A percentile compares a stretch with the other conserved stretches of the same genome.
Evolutionary conservation across 2,113 vertebrate species (phyloP).

Genomic region (Cyanistes caeruleus): DNA sequence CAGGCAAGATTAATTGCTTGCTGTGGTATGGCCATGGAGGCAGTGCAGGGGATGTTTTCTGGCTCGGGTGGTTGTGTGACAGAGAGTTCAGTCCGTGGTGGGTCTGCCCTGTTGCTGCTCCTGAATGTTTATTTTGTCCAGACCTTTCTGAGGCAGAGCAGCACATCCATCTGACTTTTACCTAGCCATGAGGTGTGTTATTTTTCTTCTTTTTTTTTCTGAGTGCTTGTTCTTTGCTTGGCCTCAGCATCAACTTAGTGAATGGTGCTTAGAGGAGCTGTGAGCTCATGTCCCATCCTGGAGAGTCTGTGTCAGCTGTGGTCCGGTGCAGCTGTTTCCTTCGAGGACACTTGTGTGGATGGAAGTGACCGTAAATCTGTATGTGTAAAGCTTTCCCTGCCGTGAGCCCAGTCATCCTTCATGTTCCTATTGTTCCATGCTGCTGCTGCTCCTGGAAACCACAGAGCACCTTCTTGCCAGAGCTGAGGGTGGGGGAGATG

Average conservation of each 20-base stretch:
- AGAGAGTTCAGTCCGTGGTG: background rate
- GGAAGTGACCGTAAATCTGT: background rate
- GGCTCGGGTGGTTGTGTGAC: background rate
- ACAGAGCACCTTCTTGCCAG: background rate
- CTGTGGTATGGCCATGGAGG: rapidly evolving
- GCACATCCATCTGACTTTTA: background rate
- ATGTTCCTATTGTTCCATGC: background rate
- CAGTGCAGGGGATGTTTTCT: background rate
- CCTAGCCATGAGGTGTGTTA: background rate
- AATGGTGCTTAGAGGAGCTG: background rate
- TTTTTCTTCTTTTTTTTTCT: background rate
- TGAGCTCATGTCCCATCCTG: background rate
- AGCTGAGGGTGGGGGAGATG: background rate
- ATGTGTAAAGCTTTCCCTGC: background rate
- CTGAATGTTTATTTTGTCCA: background rate
- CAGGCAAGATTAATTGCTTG: background rate
- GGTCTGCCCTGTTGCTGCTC: background rate
- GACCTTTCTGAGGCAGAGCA: rapidly evolving
- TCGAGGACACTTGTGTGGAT: background rate
- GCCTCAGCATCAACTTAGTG: background rate
- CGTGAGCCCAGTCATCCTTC: background rate
- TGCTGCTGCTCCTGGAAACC: background rate
- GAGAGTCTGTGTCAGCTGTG: background rate
- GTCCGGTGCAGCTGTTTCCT: constrained; percentile 25
- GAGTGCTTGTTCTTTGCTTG: background rate